Conservation (phyloP, 2,797 vertebrate species). For the Bradypus variegatus region DNA sequence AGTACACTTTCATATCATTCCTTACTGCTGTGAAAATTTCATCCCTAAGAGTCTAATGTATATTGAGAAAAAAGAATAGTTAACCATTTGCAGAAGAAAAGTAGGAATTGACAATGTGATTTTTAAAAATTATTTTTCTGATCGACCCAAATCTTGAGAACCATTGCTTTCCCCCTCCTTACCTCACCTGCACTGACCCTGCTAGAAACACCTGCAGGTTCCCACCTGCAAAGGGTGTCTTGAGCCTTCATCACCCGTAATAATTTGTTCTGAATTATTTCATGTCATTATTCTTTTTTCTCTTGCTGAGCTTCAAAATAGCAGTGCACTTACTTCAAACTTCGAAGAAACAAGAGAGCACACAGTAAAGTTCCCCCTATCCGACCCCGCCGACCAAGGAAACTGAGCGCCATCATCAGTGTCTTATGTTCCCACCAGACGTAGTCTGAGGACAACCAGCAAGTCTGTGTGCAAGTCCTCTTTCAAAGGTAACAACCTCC, state of each 20-base stretch:
- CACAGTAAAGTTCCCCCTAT: too few species aligned
- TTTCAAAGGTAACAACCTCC: neutral
- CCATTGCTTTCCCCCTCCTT: fast-evolving
- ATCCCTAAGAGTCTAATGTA: fast-evolving
- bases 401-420: too few species aligned
- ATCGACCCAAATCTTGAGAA: too few species aligned
- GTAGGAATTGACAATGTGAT: fast-evolving
- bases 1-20: fast-evolving
- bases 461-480: fast-evolving
- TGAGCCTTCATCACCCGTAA: fast-evolving
- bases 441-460: neutral
- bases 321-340: neutral
- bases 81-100: fast-evolving
- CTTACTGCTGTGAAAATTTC: neutral
- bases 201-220: fast-evolving
- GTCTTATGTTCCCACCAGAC: too few species aligned
- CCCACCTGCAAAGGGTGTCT: neutral
- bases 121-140: neutral
- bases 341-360: neutral
- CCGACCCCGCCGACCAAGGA: neutral
- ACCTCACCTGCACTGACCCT: fast-evolving
- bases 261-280: fast-evolving
- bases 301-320: neutral
- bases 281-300: neutral
- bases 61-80: neutral